phyloP scores from a whole-genome alignment of 1,140 invertebrate genomes.

The Gryon sp. region DNA sequence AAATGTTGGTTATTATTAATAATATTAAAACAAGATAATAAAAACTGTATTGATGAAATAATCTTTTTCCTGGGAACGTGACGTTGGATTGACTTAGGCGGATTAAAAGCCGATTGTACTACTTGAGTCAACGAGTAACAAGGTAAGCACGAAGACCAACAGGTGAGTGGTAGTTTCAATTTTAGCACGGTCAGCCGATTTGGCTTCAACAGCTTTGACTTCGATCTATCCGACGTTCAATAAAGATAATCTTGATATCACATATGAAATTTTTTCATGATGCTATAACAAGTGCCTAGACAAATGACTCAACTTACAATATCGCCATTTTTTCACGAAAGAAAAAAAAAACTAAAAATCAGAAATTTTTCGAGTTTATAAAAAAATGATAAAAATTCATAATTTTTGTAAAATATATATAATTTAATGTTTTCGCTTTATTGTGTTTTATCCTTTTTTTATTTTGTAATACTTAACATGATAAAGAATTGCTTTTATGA shows the following conservation, averaged over 20 bases:
- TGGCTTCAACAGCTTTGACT: slow-evolving; percentile 24
- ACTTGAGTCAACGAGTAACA: slow-evolving; percentile 54
- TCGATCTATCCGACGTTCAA: slow-evolving; percentile 10
- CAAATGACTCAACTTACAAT: background rate
- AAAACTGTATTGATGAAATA: slow-evolving; percentile 15
- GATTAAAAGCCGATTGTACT: slow-evolving; percentile 60
- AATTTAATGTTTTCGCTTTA: no score
- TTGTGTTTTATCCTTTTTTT: no score
- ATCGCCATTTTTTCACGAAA: no score
- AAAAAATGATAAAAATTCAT: no score
- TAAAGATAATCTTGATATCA: slow-evolving; percentile 32
- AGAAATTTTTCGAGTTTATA: no score
- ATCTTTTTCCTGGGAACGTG: background rate
- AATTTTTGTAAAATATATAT: no score
- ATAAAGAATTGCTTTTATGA: no score
- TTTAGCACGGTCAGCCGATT: slow-evolving; percentile 57
- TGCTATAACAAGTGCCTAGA: no score
- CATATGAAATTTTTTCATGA: background rate
- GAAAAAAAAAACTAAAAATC: no score
- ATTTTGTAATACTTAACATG: no score
- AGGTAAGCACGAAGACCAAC: slow-evolving; percentile 56
- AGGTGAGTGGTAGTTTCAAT: slow-evolving; percentile 59
- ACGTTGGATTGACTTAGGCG: slow-evolving; percentile 39
- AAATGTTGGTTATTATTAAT: no score
- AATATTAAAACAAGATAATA: no score